Base-by-base conservation (phyloP, 2,797 vertebrate species). In the Chrysocyon brachyurus region DNA sequence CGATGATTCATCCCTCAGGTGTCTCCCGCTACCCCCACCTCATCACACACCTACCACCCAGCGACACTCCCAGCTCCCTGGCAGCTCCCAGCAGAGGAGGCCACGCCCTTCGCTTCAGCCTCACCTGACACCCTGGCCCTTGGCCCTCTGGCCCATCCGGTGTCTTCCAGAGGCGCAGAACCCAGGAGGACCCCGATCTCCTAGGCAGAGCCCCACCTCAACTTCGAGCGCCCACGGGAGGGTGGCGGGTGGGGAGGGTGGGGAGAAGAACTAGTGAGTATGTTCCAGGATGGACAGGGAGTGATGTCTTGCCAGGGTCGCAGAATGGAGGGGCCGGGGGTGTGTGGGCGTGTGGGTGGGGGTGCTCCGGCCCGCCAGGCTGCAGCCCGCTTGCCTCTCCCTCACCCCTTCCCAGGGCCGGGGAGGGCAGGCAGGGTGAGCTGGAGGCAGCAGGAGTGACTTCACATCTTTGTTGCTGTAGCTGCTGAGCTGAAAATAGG, bases 401-500 rank as follows among this genome's bases (percentile, higher is more conserved):
- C 24, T 89, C n/a, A 5, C 56, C 70, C 64, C 66, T 73, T 33
- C 16, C n/a, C 72, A 49, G 52, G 91, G 90, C 82, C 88, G 72
- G 82, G 49, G 15, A 8, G 78, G 93, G 81, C 12, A 5, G 78
- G 87, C 12, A 11, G 26, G 28, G 75, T 0, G 49, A 68, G 81
- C 87, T 66, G 66, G 59, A 93, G 84, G 75, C 85, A 82, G 91
- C 82, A 66, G 73, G 57, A 92, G 90, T 94, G 97, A 97, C 93
- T 97, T 98, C 97, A 96, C 83, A 87, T 96, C 95, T 96, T 96
- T 96, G 96, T 91, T 92, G 97, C 94, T 93, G 79, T 92, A 90
- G 96, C 91, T 96, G 94, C 94, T 95, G 93, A 68, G 93, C 94
- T 96, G 97, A 97, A 98, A 98, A 98, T 98, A 98, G 97, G 96